Evolutionary conservation across 2,888 invertebrate species (phyloP), one percentile per base, ranked within the genome.

Genomic region (Fragum sueziense): DNA sequence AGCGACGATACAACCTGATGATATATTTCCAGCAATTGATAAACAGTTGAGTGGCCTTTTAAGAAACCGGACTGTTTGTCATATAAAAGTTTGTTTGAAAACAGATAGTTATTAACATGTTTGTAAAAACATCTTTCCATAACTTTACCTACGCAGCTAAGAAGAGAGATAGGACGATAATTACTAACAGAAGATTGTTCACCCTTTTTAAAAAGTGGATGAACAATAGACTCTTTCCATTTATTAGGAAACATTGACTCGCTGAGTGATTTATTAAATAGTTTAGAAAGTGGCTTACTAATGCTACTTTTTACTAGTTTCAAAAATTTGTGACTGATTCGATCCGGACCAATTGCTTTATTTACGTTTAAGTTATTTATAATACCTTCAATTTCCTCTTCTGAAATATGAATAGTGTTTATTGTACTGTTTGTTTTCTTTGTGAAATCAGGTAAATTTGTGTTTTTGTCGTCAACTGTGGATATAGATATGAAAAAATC

Each of bases 21-120:
- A n/a, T n/a, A n/a, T n/a, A n/a, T n/a, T n/a, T n/a, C n/a, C n/a
- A n/a, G n/a, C n/a, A n/a, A n/a, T n/a, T n/a, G n/a, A n/a, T n/a
- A n/a, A n/a, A n/a, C n/a, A n/a, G n/a, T n/a, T n/a, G n/a, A n/a
- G n/a, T n/a, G n/a, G n/a, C n/a, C n/a, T n/a, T n/a, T n/a, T n/a
- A 65, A 17, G 34, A 74, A 74, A 9, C 67, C 74, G 14, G 74
- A 74, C 61, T 74, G 69, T 14, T 69, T 29, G 37, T 57, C 31
- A n/a, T 69, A 47, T 9, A 74, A 20, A 14, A 62, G 34, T 33
- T 52, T 52, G 34, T 73, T 65, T 11, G 17, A 31, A 34, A 47
- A 20, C 11, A 72, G 25, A 22, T 47, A 29, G 37, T 72, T 72
- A 51, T 72, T 51, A n/a, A 41, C 31, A 20, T 72, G 47, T 47